Evolutionary conservation across 2,113 vertebrate species (phyloP), one percentile per base, ranked within the genome.

Genomic region (Phainopepla nitens): DNA sequence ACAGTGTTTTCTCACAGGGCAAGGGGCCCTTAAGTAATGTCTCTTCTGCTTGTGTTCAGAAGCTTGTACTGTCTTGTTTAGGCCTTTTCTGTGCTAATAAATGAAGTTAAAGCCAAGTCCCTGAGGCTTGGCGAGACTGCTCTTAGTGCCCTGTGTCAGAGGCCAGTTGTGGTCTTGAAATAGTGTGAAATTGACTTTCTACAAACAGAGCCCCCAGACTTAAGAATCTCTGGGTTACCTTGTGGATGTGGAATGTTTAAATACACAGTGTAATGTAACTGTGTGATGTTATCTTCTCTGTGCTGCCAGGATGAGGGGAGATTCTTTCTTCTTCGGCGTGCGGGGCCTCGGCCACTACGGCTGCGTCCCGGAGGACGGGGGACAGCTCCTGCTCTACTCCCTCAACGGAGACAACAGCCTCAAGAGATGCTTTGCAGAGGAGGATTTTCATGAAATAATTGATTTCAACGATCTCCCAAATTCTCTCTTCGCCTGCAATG

Each of bases 381-480:
- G 97, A 77, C 98, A 98, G 69, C 96, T 98, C 91, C 94, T 99
- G 2, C 97, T 98, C 68, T 98, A 98, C 94, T 98, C 98, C 51
- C 54, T 98, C 77, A 92, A 98, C 27, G 96, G 96, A 89, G 97
- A 97, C 88, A 97, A 88, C 20, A 58, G 97, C 36, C 41, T 98
- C 2, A 97, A 98, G 78, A 96, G 90, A 18, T 98, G 97, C 39
- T 97, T 98, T 19, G 88, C 98, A 2, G 97, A 98, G 68, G 98
- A 98, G 90, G 98, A 98, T 76, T 98, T 99, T 89, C 95, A 98
- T 92, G 98, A 98, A 47, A 98, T 99, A 95, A 98, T 98, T 7
- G 98, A 99, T 96, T 98, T 99, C 98, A 99, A 98, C 0, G 98
- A 99, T 85, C 98, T 99, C 49, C 98, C 98, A 6, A 98, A 98